Conservation (phyloP, 2,888 invertebrate species). For the Spisula subtruncata region DNA sequence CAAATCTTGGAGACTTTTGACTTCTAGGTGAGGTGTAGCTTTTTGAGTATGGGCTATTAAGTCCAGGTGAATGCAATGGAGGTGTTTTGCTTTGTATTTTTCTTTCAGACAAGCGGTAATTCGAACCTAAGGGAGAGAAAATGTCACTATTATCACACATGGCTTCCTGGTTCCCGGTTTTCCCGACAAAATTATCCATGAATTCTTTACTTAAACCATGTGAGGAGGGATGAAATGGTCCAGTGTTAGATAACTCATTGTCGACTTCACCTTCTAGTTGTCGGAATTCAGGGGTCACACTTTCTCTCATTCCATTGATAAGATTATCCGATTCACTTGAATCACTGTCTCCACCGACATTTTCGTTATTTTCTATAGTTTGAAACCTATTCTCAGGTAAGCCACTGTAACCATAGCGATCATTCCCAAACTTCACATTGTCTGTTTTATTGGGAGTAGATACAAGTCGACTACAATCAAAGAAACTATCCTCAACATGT, state of each 20-base stretch:
- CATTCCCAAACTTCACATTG: not conserved
- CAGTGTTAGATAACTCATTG: constrained; percentile 58
- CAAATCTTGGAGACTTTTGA: constrained; percentile 45
- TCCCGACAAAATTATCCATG: constrained; percentile 67
- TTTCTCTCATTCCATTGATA: constrained; percentile 36
- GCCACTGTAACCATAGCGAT: constrained; percentile 40
- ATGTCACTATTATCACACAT: constrained; percentile 47
- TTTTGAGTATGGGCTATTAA: constrained; percentile 55
- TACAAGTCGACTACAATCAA: constrained; percentile 63
- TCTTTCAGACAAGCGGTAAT: constrained; percentile 32
- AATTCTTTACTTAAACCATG: constrained; percentile 69
- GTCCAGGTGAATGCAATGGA: constrained; percentile 64
- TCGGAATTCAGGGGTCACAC: constrained; percentile 63
- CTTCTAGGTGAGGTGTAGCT: constrained; percentile 35
- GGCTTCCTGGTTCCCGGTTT: constrained; percentile 37
- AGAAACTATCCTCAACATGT: constrained; percentile 70
- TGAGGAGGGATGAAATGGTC: constrained; percentile 66
- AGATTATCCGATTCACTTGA: constrained; percentile 53
- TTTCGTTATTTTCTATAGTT: constrained; percentile 34
- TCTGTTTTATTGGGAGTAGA: constrained; percentile 66
- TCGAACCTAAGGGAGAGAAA: constrained; percentile 62
- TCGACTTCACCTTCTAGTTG: constrained; percentile 69
- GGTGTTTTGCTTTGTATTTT: constrained; percentile 47
- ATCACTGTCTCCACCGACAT: constrained; percentile 43
- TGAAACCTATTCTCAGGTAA: constrained; percentile 17